phyloP scores from a whole-genome alignment of 2,113 vertebrate species.

The Neomonachus schauinslandi region DNA sequence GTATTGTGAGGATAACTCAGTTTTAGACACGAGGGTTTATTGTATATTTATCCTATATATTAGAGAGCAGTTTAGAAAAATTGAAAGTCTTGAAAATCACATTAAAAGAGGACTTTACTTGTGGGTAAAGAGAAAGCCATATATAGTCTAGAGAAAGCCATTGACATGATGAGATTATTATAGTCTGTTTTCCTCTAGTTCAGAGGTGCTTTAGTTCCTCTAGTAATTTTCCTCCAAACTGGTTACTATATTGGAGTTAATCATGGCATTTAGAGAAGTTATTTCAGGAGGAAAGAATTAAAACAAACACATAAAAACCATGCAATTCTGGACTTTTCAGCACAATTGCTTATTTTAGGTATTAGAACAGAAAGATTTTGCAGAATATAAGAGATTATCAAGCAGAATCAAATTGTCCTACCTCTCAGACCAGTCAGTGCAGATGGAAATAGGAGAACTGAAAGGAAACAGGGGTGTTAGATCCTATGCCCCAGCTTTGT shows the following conservation, averaged over 20 bases:
- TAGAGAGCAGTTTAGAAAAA: neutral
- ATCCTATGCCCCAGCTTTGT: neutral
- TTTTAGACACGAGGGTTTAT: neutral
- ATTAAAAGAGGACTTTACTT: neutral
- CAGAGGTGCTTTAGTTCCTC: neutral
- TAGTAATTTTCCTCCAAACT: neutral
- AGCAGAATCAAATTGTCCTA: neutral
- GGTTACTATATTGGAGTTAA: neutral
- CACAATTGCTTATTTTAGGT: neutral
- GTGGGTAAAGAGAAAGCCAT: neutral
- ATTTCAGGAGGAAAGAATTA: neutral
- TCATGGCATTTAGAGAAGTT: neutral
- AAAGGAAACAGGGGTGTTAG: neutral
- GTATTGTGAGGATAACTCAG: neutral
- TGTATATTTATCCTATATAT: neutral
- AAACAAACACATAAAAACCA: neutral
- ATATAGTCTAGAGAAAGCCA: neutral
- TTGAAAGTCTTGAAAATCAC: neutral
- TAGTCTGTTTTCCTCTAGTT: neutral
- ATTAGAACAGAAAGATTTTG: neutral
- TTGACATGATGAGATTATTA: neutral
- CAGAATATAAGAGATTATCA: neutral
- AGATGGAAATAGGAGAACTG: neutral
- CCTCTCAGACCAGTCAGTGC: neutral
- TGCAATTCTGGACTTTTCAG: neutral